A percentile compares a stretch with the other conserved stretches of the same genome.
These are phyloP conservation scores for Acromyrmex charruanus DNA, from an alignment of 1,140 invertebrate species.

Conservation along the genomic window DNA sequence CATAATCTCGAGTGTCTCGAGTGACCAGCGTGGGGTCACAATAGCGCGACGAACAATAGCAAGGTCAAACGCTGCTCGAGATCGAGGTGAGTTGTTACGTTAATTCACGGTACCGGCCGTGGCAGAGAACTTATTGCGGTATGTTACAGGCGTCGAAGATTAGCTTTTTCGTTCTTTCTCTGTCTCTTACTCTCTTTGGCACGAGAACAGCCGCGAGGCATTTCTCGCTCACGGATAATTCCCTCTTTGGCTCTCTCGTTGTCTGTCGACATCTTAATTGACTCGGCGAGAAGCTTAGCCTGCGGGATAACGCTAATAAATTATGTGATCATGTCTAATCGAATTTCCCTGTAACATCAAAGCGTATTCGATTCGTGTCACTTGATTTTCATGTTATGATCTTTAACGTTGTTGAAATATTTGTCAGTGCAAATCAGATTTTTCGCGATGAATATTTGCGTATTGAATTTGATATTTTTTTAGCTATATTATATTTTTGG, in stretches of 20 bases:
- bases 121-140: conserved; percentile 80
- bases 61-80: conserved; percentile 72
- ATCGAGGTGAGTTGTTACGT: conserved; percentile 47
- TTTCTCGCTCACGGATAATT: conserved; percentile 64
- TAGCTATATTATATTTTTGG: background rate
- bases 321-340: conserved; percentile 5
- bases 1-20: conserved; percentile 8
- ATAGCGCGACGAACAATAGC: conserved; percentile 75
- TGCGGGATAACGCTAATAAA: background rate
- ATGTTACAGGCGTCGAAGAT: conserved; percentile 73
- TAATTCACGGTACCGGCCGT: conserved; percentile 74
- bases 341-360: background rate
- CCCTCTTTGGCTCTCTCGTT: conserved; percentile 13
- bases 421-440: background rate
- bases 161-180: conserved; percentile 31
- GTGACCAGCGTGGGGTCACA: conserved; percentile 34
- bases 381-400: background rate
- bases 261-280: conserved; percentile 18
- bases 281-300: conserved; percentile 12
- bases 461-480: background rate
- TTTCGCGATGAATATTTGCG: background rate
- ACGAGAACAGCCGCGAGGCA: conserved; percentile 61
- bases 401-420: background rate
- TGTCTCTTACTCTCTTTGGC: conserved; percentile 21
- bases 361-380: background rate